These are phyloP conservation scores for Petrosia ficiformis DNA, from an alignment of 37 sponge, comb jelly and placozoan genomes.

Conservation along the genomic window DNA sequence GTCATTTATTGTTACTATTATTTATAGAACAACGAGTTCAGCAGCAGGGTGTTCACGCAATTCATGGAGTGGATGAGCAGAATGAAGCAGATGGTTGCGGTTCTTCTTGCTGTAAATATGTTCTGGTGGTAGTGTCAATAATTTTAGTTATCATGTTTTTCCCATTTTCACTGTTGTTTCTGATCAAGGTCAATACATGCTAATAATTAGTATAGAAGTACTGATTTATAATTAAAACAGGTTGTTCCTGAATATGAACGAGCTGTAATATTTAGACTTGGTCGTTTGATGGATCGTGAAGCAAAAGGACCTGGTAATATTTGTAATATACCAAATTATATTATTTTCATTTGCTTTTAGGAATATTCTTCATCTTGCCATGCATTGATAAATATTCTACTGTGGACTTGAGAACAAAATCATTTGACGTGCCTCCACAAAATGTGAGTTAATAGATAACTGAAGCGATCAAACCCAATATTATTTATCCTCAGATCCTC, in stretches of 20 bases:
- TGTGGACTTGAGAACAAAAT: slow-evolving; percentile 77
- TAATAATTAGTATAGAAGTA: background rate
- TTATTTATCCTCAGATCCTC: slow-evolving; percentile 64
- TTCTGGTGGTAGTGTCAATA: slow-evolving; percentile 63
- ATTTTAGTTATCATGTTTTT: slow-evolving; percentile 55
- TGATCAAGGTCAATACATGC: slow-evolving; percentile 71
- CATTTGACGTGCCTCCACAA: slow-evolving; percentile 95
- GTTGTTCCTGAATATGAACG: slow-evolving; percentile 84
- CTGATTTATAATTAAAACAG: slow-evolving; percentile 13
- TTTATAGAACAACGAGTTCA: background rate
- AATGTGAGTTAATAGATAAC: slow-evolving; percentile 46
- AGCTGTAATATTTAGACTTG: slow-evolving; percentile 92
- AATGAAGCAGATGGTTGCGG: slow-evolving; percentile 17
- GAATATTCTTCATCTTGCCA: slow-evolving; percentile 82
- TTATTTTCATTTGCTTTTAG: slow-evolving; percentile 20
- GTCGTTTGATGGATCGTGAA: slow-evolving; percentile 75
- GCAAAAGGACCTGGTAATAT: slow-evolving; percentile 81
- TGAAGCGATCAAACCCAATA: background rate
- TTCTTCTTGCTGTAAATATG: slow-evolving; percentile 33
- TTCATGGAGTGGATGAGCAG: slow-evolving; percentile 27
- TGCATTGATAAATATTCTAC: slow-evolving; percentile 72
- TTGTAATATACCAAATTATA: background rate
- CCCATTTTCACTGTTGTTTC: slow-evolving; percentile 69
- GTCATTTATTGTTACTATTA: background rate
- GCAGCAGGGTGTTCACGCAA: background rate